Evolutionary conservation across 2,113 vertebrate genomes (phyloP).

Genomic region (Polypterus senegalus): DNA sequence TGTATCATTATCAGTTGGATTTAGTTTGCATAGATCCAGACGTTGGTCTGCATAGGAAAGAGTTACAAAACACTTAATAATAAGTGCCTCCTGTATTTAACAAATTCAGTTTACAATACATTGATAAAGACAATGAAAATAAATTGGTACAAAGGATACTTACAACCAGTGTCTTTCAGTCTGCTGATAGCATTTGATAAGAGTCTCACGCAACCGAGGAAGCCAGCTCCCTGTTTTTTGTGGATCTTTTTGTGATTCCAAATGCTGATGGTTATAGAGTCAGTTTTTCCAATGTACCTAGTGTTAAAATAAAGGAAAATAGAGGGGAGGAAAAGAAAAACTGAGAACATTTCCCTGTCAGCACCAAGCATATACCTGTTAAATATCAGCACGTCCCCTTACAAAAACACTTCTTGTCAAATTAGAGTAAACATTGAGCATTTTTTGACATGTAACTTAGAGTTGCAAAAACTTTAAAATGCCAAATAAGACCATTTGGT

Average conservation of each 20-base stretch:
- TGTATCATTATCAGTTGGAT: slow-evolving; percentile 87
- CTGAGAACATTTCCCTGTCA: no score
- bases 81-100: no score
- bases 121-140: neutral
- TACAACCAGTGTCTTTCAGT: slow-evolving; percentile 95
- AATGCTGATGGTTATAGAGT: slow-evolving; percentile 95
- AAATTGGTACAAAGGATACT: slow-evolving; percentile 23
- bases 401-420: no score
- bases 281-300: slow-evolving; percentile 89
- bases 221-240: slow-evolving; percentile 92
- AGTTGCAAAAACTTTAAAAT: no score
- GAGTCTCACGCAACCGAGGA: slow-evolving; percentile 88
- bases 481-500: no score
- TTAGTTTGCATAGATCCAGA: slow-evolving; percentile 96
- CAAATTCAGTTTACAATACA: no score
- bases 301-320: slow-evolving; percentile 13
- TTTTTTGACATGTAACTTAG: no score
- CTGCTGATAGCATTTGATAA: slow-evolving; percentile 93
- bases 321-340: no score
- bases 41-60: slow-evolving; percentile 72
- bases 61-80: neutral
- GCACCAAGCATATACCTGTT: no score
- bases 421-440: no score
- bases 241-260: slow-evolving; percentile 99
- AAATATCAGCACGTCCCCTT: no score